phyloP scores from a whole-genome alignment of 2,888 invertebrate species.

The Herminia tarsipennalis region DNA sequence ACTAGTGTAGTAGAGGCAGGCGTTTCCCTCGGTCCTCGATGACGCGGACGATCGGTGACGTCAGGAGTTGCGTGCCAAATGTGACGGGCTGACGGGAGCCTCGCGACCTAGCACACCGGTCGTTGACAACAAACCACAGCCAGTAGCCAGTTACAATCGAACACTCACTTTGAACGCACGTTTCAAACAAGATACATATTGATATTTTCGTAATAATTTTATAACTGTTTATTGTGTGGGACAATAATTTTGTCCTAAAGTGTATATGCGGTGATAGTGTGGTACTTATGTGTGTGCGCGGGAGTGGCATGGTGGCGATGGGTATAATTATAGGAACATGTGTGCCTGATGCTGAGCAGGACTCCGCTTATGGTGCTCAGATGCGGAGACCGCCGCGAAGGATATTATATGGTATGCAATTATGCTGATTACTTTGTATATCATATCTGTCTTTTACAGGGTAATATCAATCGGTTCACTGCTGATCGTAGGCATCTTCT shows the following conservation, averaged over 20 bases:
- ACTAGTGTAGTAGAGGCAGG: constrained; percentile 26
- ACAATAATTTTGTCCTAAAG: constrained; percentile 25
- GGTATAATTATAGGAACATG: constrained; percentile 91
- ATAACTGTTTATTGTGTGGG: constrained; percentile 19
- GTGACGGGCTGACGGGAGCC: constrained; percentile 34
- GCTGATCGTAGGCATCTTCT: no score
- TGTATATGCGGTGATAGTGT: constrained; percentile 45
- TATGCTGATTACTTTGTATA: no score
- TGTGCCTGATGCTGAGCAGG: constrained; percentile 88
- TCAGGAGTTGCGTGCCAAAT: constrained; percentile 42
- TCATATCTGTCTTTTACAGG: no score
- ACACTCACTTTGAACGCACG: constrained; percentile 31
- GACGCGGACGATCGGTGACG: constrained; percentile 35
- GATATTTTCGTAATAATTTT: constrained; percentile 17
- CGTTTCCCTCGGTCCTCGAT: constrained; percentile 29
- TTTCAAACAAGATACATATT: constrained; percentile 2
- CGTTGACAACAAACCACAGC: constrained; percentile 15
- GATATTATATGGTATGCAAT: constrained; percentile 73
- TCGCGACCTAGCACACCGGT: constrained; percentile 27
- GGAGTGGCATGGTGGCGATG: constrained; percentile 79
- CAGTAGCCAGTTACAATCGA: constrained; percentile 39
- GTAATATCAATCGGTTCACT: no score
- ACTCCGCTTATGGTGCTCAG: constrained; percentile 79
- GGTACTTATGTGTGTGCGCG: constrained; percentile 40
- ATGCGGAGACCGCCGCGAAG: constrained; percentile 72